A percentile compares a stretch with the other conserved stretches of the same genome.
phyloP scores from a whole-genome alignment of 1,140 invertebrate species.

The Hycleus cichorii region DNA sequence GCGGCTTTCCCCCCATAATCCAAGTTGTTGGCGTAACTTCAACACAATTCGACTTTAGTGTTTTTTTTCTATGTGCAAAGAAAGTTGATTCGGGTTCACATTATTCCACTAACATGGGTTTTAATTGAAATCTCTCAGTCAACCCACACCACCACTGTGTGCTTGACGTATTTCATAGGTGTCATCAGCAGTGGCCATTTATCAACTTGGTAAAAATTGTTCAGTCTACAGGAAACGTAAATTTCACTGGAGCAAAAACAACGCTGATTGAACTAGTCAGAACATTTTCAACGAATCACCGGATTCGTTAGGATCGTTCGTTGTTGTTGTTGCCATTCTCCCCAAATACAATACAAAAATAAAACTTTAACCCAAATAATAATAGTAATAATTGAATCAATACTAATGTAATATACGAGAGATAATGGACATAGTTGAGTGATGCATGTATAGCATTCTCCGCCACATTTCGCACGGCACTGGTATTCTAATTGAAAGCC shows the following conservation, averaged over 20 bases:
- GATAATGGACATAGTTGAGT: conserved; percentile 11
- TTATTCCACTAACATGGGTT: conserved; percentile 41
- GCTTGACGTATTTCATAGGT: conserved; percentile 40
- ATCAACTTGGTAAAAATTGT: conserved; percentile 38
- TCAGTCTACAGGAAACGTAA: conserved; percentile 35
- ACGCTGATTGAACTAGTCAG: conserved; percentile 21
- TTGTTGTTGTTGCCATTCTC: no score
- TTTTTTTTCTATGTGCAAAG: neutral
- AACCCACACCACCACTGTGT: conserved; percentile 11
- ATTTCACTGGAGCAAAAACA: conserved; percentile 35
- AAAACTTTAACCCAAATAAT: no score
- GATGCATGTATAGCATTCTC: conserved; percentile 18
- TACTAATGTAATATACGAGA: conserved; percentile 1
- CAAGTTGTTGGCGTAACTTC: conserved; percentile 8
- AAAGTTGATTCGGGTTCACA: conserved; percentile 22
- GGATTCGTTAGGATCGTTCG: neutral
- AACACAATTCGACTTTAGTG: neutral
- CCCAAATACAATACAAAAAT: no score
- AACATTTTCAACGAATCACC: conserved; percentile 1
- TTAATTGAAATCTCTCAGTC: conserved; percentile 41
- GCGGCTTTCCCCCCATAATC: no score
- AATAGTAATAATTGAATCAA: neutral
- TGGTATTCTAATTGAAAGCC: conserved; percentile 24
- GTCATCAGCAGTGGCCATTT: conserved; percentile 41
- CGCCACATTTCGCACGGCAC: conserved; percentile 5